Evolutionary conservation across 2,113 vertebrate genomes (phyloP).

Genomic region (Alosa alosa): DNA sequence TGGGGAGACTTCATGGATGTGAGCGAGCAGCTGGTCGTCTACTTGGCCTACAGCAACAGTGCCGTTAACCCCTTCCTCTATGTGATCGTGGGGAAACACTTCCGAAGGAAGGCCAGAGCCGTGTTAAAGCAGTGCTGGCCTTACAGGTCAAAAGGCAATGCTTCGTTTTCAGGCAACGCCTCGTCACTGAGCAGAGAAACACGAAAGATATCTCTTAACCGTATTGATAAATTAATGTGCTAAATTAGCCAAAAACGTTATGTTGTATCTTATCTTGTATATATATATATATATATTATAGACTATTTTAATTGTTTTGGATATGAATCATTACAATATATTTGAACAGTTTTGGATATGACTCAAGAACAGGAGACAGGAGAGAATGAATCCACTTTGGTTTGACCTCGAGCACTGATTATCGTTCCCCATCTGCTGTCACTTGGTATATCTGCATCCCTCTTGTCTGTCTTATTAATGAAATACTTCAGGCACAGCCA

Average conservation of each 20-base stretch:
- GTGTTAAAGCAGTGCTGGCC: constrained; percentile 57
- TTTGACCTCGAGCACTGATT: background rate
- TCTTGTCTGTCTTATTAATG: background rate
- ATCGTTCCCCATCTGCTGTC: background rate
- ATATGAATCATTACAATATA: background rate
- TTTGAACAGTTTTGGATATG: background rate
- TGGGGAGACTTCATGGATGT: constrained; percentile 59
- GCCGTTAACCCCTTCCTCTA: constrained; percentile 84
- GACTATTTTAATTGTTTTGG: background rate
- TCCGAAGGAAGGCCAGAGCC: constrained; percentile 76
- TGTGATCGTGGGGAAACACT: constrained; percentile 82
- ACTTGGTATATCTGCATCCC: background rate
- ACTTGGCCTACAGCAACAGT: constrained; percentile 80
- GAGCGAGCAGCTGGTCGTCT: constrained; percentile 68
- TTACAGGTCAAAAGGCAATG: constrained; percentile 41
- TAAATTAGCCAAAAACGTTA: background rate
- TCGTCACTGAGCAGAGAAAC: constrained; percentile 47
- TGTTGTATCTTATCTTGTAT: background rate
- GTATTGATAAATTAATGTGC: constrained; percentile 7
- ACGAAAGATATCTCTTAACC: constrained; percentile 34
- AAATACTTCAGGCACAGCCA: background rate
- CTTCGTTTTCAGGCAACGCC: constrained; percentile 25
- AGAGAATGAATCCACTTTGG: background rate
- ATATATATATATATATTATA: background rate
- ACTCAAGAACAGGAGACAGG: background rate